These are phyloP conservation scores for Muntiacus muntjak DNA, from an alignment of 2,113 vertebrate genomes.

Conservation along the genomic window DNA sequence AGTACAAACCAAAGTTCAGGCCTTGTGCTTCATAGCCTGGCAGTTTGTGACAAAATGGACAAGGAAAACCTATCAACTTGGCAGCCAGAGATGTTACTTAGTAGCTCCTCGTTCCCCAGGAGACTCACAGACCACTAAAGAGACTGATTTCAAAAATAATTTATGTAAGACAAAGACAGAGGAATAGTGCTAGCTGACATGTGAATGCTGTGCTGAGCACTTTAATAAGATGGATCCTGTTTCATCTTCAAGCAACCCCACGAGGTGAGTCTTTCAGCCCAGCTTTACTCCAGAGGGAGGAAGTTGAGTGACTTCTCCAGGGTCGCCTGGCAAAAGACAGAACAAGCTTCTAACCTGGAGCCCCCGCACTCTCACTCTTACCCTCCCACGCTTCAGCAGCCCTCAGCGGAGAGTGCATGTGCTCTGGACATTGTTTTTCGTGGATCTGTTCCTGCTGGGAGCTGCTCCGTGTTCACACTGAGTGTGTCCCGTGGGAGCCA, in stretches of 20 bases:
- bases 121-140: not conserved
- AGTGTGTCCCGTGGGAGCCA: not conserved
- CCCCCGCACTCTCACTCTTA: not conserved
- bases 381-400: not conserved
- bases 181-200: not conserved
- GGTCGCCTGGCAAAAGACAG: not conserved
- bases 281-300: not conserved
- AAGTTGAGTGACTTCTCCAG: not conserved
- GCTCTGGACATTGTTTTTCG: rapidly evolving
- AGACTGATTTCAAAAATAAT: not conserved
- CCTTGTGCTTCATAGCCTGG: not conserved
- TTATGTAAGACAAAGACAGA: not conserved
- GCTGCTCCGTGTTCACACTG: not conserved
- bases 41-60: not conserved
- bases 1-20: not conserved
- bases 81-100: not conserved
- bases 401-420: too few relatives aligned
- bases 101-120: not conserved
- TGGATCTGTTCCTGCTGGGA: not conserved
- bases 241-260: not conserved
- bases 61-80: not conserved
- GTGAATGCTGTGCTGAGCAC: not conserved
- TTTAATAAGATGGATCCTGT: not conserved
- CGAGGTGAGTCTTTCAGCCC: not conserved
- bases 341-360: not conserved